Base-by-base conservation (phyloP, 2,113 vertebrate species). In the Mobula birostris region DNA sequence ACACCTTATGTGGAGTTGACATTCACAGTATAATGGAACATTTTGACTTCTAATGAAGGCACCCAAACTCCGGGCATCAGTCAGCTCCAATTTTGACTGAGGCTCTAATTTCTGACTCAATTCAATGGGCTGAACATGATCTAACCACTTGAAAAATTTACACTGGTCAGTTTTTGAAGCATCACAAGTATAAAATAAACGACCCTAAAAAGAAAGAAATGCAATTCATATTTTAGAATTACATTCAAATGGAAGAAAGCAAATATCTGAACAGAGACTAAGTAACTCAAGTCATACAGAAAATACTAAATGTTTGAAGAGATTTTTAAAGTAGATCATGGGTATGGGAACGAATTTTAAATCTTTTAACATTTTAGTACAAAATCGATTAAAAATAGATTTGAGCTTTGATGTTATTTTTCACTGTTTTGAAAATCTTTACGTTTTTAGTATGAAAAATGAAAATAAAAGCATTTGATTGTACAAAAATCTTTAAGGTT, bases 141-240 rank as follows among this genome's bases (percentile, higher is more conserved):
- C 97, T 72, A 96, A 0, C 97, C 97, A 97, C 94, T 97, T 97
- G 94, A 98, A 98, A 95, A 97, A 98, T 0, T 96, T 96, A 94
- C 97, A 98, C 36, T 24, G 96, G 66, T 97, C 95, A 85, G 94
- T 94, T 95, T 96, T 97, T 21, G 97, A 94, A 83, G 96, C 96
- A 95, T 96, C 97, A 94, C 97, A 97, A 94, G 96, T 32, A 66
- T 97, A 97, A 95, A 97, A 97, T 15, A 97, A 96, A 87, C 96
- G 96, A 15, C 97, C 97, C 97, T 97, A 72, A 24, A 80, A 68
- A 78, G 24, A 68, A 12, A 94, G 21, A 29, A 77, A 94, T 24
- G 72, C 27, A 95, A 80, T 56, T 74, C 36, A 93, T 29, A 74
- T 72, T 74, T 24, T 24, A 74, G 68, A 48, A 76, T 29, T 11